Conservation (phyloP, 2,888 invertebrate genomes). For the Lacanobia wlatinum region DNA sequence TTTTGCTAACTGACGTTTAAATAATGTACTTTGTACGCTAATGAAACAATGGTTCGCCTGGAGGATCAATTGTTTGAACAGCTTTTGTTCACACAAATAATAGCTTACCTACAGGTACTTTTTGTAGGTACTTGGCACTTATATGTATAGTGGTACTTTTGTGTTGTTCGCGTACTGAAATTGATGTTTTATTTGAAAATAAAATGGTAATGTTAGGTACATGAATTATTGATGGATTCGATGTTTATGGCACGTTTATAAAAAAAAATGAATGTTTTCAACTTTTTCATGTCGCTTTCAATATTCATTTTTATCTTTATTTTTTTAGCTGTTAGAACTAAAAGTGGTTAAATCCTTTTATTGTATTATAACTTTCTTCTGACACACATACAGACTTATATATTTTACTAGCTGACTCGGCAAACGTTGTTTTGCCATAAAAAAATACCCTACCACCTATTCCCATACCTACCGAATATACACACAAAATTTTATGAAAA, state of each 20-base stretch:
- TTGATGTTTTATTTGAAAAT: constrained; percentile 14
- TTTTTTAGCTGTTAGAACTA: no score
- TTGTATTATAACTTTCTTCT: no score
- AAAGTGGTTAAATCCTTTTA: no score
- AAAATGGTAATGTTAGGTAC: constrained; percentile 13
- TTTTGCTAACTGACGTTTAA: constrained; percentile 41
- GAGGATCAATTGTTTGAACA: constrained; percentile 60
- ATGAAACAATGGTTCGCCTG: constrained; percentile 62
- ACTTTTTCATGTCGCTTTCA: no score
- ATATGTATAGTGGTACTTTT: constrained; percentile 28
- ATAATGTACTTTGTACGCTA: constrained; percentile 33
- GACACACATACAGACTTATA: no score
- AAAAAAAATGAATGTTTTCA: no score
- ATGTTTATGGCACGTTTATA: neutral
- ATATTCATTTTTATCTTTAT: no score
- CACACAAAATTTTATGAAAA: no score
- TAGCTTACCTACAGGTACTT: constrained; percentile 47
- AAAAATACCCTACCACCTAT: no score
- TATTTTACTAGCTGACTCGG: no score
- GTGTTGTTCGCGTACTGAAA: constrained; percentile 18
- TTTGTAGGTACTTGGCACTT: constrained; percentile 18
- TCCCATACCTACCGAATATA: no score
- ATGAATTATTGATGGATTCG: neutral
- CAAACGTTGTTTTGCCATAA: no score
- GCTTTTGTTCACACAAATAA: constrained; percentile 64